These are phyloP conservation scores for Siderastrea siderea DNA, from an alignment of 92 coral and sea anemone genomes.

Conservation along the genomic window DNA sequence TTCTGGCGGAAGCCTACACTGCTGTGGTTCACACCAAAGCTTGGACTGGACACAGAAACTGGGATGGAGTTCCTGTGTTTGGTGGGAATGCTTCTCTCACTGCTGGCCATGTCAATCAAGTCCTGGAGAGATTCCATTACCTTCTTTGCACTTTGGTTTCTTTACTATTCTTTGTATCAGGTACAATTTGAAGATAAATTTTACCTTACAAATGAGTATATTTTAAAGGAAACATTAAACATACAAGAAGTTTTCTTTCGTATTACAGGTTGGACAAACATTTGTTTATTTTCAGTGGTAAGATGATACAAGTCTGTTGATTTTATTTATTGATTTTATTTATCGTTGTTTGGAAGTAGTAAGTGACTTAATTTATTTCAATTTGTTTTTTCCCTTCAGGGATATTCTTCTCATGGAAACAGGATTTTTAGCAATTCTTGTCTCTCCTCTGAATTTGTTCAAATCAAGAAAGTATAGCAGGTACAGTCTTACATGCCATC, in stretches of 20 bases:
- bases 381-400: conserved; percentile 53
- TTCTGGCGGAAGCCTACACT: conserved; percentile 84
- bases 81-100: conserved; percentile 72
- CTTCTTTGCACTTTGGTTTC: conserved; percentile 86
- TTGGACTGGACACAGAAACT: conserved; percentile 91
- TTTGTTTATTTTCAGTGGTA: conserved; percentile 97
- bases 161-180: conserved; percentile 95
- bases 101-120: conserved; percentile 79
- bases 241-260: not conserved
- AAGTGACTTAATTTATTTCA: not conserved
- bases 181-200: conserved; percentile 40
- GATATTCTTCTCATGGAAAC: conserved; percentile 92
- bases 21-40: conserved; percentile 82
- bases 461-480: conserved; percentile 45
- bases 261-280: conserved; percentile 93
- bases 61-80: conserved; percentile 92
- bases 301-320: conserved; percentile 2
- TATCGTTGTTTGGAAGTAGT: not conserved
- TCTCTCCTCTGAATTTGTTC: conserved; percentile 83
- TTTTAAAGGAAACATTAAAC: too few species aligned
- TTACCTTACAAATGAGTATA: not conserved
- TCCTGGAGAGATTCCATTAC: conserved; percentile 83
- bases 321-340: not conserved
- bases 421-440: conserved; percentile 89
- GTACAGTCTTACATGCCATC: conserved; percentile 27